A percentile compares a stretch with the other conserved stretches of the same genome.
Evolutionary conservation across 1,140 invertebrate genomes (phyloP).

Genomic region (Leptopilina clavipes): DNA sequence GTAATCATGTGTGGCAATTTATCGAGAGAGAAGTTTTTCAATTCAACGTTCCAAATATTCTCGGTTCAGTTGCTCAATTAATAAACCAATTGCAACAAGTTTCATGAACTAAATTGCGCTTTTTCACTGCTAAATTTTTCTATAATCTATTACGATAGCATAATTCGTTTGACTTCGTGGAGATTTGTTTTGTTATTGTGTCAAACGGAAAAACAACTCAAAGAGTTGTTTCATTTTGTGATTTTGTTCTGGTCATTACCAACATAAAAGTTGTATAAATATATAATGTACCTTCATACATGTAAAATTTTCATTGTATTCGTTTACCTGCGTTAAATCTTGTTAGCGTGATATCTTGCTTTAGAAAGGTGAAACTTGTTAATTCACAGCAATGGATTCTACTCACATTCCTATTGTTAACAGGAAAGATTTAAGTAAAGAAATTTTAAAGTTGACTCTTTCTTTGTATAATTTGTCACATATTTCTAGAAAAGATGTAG

Average conservation of each 20-base stretch:
- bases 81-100: slow-evolving; percentile 8
- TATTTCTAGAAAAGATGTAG: slow-evolving; percentile 40
- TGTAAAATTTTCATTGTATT: background rate
- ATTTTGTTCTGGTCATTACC: background rate
- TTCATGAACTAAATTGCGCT: background rate
- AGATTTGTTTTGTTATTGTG: background rate
- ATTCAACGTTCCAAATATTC: slow-evolving; percentile 36
- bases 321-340: slow-evolving; percentile 1
- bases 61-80: background rate
- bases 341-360: background rate
- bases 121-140: slow-evolving; percentile 15
- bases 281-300: background rate
- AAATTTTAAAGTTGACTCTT: slow-evolving; percentile 41
- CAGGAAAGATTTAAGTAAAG: slow-evolving; percentile 35
- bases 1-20: slow-evolving; percentile 40
- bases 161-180: background rate
- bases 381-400: background rate
- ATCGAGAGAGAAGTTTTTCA: slow-evolving; percentile 36
- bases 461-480: slow-evolving; percentile 41
- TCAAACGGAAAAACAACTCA: background rate
- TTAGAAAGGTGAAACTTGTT: background rate
- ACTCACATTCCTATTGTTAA: slow-evolving; percentile 3
- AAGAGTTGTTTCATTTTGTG: background rate
- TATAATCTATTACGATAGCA: slow-evolving; percentile 25
- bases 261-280: background rate